Evolutionary conservation across 2,113 vertebrate species (phyloP).

Genomic region (Gracilinanus agilis): DNA sequence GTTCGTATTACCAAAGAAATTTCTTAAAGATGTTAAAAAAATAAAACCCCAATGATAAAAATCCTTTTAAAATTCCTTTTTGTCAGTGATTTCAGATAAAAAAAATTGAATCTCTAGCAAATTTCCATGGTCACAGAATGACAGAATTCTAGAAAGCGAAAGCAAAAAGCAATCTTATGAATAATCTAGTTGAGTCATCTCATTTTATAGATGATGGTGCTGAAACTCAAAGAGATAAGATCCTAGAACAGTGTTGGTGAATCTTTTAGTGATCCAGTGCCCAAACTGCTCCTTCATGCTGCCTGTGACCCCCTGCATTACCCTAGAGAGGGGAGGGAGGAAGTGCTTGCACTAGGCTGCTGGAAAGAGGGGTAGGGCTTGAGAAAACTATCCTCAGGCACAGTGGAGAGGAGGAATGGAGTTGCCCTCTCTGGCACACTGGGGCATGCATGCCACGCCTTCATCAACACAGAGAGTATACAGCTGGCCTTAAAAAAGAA

Average conservation of each 20-base stretch:
- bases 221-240: not conserved
- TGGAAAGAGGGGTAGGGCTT: too few relatives aligned
- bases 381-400: too few relatives aligned
- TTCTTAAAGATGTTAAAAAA: constrained; percentile 10
- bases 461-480: not conserved
- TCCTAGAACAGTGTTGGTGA: not conserved
- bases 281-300: too few relatives aligned
- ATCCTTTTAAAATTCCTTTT: not conserved
- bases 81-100: not conserved
- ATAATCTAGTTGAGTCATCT: not conserved
- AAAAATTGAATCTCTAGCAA: not conserved
- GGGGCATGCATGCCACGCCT: too few relatives aligned
- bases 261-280: too few relatives aligned
- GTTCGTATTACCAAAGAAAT: not conserved
- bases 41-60: not conserved
- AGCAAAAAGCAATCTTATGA: not conserved
- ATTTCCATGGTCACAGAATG: not conserved
- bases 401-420: too few relatives aligned
- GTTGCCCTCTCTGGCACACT: too few relatives aligned
- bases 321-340: too few relatives aligned
- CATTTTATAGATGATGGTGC: not conserved
- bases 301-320: too few relatives aligned
- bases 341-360: too few relatives aligned
- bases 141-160: not conserved
- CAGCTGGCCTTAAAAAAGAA: not conserved